Evolutionary conservation across 2,113 vertebrate species (phyloP), one percentile per base, ranked within the genome.

Genomic region (Isurus oxyrinchus): DNA sequence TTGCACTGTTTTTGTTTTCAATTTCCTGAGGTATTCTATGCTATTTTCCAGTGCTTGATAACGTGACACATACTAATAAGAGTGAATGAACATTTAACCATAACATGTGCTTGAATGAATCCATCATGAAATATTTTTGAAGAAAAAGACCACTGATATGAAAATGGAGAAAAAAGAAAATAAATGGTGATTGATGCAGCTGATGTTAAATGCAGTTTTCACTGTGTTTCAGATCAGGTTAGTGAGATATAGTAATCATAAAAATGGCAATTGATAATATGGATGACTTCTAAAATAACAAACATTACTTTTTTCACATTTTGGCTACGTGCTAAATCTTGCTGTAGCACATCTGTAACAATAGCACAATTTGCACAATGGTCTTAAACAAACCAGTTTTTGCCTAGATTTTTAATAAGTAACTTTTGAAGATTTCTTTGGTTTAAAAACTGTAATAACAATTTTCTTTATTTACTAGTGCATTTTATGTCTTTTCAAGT

Each of bases 11-110:
- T 16, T 35, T 35, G 40, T 49, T 95, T 91, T 86, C 55, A 96
- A 25, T 96, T 94, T 95, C 31, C 40, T 49, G 63, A 96, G 91
- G 25, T 59, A 76, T 53, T 49, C 31, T 53, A 55, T n/a, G 8
- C 13, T 91, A 96, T 96, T 96, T 96, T 44, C 86, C 96, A 53
- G 72, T 35, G 0, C 27, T 67, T 88, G 61, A 96, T 16, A 19
- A 69, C 21, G 3, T 90, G 53, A 8, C 31, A 21, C 31, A 55
- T 1, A n/a, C 8, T 69, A 25, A 49, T 96, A 90, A 96, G 87
- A 55, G 31, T 61, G 96, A 96, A 84, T 40, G 40, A 96, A 10
- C 63, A 1, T 55, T 69, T 55, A 72, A 16, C 63, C 86, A 40
- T 31, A 57, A 59, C 84, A 96, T 66, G 86, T 72, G n/a, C 14